Evolutionary conservation across 2,888 invertebrate genomes (phyloP), one percentile per base, ranked within the genome.

Genomic region (Yponomeuta sedellus): DNA sequence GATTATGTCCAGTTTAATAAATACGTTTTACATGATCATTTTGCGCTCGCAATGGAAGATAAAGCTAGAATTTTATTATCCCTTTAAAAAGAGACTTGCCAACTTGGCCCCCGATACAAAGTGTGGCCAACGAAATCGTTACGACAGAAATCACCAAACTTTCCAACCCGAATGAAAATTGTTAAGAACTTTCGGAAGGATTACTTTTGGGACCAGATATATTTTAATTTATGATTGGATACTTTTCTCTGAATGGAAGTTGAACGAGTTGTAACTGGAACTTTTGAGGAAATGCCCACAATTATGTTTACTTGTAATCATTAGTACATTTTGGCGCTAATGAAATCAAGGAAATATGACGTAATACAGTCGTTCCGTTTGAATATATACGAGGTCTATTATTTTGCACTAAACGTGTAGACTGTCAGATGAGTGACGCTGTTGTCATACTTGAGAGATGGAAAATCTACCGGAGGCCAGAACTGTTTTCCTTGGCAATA

Each of bases 121-220:
- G 64, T 68, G 64, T 66, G 73, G 70, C 68, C 71, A 71, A 52
- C 67, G 69, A 71, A 71, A 70, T 72, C 68, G 70, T 71, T 74
- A 52, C 70, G 72, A 77, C 79, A 79, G 76, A 79, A 80, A 79
- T 81, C 73, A 76, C 71, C 69, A 71, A 84, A 82, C 76, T 85
- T 82, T 73, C 72, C 74, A 77, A 12, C 44, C 44, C 44, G 44
- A 75, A 76, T 76, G 78, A 78, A 79, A 80, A 76, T 82, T 81
- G 80, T 77, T 76, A 74, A 73, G 70, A 70, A 77, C 77, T 82
- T 81, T 77, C 73, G 76, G 77, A 82, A 82, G 65, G 59, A 65
- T 59, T 77, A 78, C 78, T 80, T 79, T 69, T 71, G 73, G 71
- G 75, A 79, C 77, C 16, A 80, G 77, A 77, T 77, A 80, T 79